Evolutionary conservation across 1,140 invertebrate genomes (phyloP).

Genomic region (Pachypeltis micranthus): DNA sequence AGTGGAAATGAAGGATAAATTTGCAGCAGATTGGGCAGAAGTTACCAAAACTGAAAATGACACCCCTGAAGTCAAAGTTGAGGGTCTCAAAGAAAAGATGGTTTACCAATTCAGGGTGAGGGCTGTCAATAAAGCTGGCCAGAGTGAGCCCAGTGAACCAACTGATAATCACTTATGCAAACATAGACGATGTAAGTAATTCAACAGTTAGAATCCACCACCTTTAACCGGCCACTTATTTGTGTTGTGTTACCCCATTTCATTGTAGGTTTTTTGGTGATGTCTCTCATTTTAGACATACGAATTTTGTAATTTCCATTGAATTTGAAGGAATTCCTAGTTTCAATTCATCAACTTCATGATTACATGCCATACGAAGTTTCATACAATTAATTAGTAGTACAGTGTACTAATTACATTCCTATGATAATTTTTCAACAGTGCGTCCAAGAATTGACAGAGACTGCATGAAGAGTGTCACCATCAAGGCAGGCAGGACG

Average conservation of each 20-base stretch:
- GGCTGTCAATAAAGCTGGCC: constrained; percentile 84
- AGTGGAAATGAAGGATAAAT: constrained; percentile 94
- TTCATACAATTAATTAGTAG: too few relatives aligned
- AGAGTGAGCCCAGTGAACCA: constrained; percentile 75
- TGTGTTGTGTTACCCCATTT: too few relatives aligned
- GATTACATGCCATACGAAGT: too few relatives aligned
- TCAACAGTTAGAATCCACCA: too few relatives aligned
- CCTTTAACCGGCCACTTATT: too few relatives aligned
- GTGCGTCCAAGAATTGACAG: constrained; percentile 88
- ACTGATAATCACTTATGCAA: constrained; percentile 88
- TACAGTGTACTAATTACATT: too few relatives aligned
- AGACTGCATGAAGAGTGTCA: constrained; percentile 71
- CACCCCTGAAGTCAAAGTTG: constrained; percentile 66
- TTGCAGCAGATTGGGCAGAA: constrained; percentile 76
- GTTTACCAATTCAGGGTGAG: constrained; percentile 85
- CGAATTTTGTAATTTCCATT: too few relatives aligned
- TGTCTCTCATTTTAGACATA: too few relatives aligned
- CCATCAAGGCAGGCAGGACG: constrained; percentile 76
- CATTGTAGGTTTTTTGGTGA: too few relatives aligned
- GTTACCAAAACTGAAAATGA: constrained; percentile 66
- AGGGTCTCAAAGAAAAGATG: constrained; percentile 84
- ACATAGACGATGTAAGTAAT: constrained; percentile 79
- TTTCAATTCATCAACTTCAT: too few relatives aligned
- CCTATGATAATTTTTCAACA: constrained; percentile 37
- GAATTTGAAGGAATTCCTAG: too few relatives aligned